Evolutionary conservation across 2,888 invertebrate species (phyloP), one percentile per base, ranked within the genome.

Genomic region (Diplazon laetatorius): DNA sequence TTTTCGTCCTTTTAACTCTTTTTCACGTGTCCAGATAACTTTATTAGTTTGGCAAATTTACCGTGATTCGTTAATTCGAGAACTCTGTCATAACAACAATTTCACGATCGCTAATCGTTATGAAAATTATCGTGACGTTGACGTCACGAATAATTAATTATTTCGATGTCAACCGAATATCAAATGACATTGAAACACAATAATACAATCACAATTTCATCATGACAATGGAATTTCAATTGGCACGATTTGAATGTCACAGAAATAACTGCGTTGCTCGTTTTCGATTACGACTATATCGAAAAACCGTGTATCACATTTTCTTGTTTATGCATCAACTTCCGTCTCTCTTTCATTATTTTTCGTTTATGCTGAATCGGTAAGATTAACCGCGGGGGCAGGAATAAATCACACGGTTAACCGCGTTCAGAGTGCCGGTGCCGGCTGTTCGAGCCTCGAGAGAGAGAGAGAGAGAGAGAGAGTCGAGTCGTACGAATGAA

Each of bases 371-470:
- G 76, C 76, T 76, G 79, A 79, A 79, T 76, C 79, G 79, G 76
- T 68, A 63, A 79, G 79, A 79, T 79, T 79, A 79, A 79, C 76
- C 76, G 79, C 79, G 79, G 76, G 79, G 79, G 79, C 79, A 76
- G 79, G 72, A 79, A 79, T 79, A 79, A 79, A 79, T 79, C 79
- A 79, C 79, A 79, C 76, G 79, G 79, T 76, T 79, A 79, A 79
- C 79, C 79, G 76, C 79, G 72, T 79, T 76, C 79, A 50, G 79
- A 79, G 79, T 79, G 79, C 68, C 76, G 66, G 71, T 59, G 59
- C 52, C 74, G 70, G 70, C 71, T 72, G 72, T 71, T 72, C 72
- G 72, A 76, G 72, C 68, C 68, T 37, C 57, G 63, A 22, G 60
- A 50, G 69, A 71, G 71, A 71, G 62, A 48, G 55, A 71, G 52